phyloP scores from a whole-genome alignment of 2,888 invertebrate species.

The Temnothorax rugatulus region DNA sequence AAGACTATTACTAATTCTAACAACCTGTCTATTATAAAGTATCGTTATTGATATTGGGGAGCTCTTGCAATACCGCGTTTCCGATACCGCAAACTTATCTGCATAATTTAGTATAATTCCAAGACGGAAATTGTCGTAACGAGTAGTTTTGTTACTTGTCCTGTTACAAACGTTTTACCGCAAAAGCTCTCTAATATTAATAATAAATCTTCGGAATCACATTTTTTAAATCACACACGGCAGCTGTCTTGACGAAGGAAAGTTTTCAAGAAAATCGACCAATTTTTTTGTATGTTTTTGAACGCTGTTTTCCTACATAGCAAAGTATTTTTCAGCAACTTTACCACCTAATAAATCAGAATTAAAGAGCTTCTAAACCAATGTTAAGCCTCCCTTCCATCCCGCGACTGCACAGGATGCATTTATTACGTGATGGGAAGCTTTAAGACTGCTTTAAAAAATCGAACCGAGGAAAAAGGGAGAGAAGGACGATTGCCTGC shows the following conservation, averaged over 20 bases:
- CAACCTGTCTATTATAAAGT: slow-evolving; percentile 2
- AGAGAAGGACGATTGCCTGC: not conserved
- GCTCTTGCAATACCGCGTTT: not conserved
- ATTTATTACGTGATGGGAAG: not conserved
- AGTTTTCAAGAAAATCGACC: slow-evolving; percentile 26
- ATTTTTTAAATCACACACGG: slow-evolving; percentile 9
- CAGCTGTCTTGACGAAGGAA: slow-evolving; percentile 3
- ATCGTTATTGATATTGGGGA: slow-evolving; percentile 12
- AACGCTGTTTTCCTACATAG: slow-evolving; percentile 29
- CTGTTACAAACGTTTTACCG: not conserved
- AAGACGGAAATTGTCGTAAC: not conserved
- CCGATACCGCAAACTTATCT: not conserved
- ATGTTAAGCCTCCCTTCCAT: not conserved
- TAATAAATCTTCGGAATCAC: not conserved
- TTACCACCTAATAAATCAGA: slow-evolving; percentile 15
- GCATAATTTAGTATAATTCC: not conserved
- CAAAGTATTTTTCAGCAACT: slow-evolving; percentile 35
- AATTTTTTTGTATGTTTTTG: slow-evolving; percentile 29
- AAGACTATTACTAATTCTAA: slow-evolving; percentile 41
- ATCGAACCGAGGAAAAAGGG: not conserved
- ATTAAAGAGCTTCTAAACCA: slow-evolving; percentile 22
- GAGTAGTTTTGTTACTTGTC: not conserved
- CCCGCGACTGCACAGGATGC: not conserved
- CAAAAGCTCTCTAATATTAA: slow-evolving; percentile 5
- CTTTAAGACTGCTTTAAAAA: not conserved